Conservation (phyloP, 2,113 vertebrate species). For the Eptesicus fuscus region DNA sequence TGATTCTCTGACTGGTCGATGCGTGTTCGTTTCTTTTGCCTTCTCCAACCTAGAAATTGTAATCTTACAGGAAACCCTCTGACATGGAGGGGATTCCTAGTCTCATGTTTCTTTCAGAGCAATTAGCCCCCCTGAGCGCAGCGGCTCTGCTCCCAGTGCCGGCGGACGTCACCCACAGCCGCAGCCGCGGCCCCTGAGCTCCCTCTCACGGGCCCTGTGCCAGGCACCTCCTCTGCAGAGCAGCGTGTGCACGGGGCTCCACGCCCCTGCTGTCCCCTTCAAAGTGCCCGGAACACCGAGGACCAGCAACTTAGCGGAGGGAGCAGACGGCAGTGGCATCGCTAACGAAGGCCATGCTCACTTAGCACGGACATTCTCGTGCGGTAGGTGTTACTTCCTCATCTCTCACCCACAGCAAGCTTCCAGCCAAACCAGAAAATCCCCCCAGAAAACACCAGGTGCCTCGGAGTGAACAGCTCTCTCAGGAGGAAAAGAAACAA, state of each 20-base stretch:
- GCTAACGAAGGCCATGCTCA: neutral
- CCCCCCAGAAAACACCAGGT: slow-evolving; percentile 17
- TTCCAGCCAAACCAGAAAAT: neutral
- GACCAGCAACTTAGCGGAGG: neutral
- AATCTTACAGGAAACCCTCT: neutral
- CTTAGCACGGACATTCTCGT: neutral
- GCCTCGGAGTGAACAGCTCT: neutral
- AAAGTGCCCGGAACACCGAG: neutral
- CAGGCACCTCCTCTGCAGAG: neutral
- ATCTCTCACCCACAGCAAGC: neutral
- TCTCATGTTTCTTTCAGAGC: neutral
- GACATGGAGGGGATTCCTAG: neutral
- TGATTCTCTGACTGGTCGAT: neutral
- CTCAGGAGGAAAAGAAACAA: neutral
- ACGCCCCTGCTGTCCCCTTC: neutral
- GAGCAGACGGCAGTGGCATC: neutral
- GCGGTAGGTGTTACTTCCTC: neutral
- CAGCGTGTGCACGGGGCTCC: neutral
- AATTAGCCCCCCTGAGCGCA: neutral
- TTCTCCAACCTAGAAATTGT: neutral
- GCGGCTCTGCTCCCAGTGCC: neutral
- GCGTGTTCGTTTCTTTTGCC: neutral
- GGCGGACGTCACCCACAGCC: neutral
- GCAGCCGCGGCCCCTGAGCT: too few species aligned
- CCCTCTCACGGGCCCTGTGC: neutral